Percentiles rank a stretch among this genome's conserved stretches.
These are phyloP conservation scores for Tylochromis polylepis DNA, from an alignment of 2,113 vertebrate genomes.

Conservation along the genomic window DNA sequence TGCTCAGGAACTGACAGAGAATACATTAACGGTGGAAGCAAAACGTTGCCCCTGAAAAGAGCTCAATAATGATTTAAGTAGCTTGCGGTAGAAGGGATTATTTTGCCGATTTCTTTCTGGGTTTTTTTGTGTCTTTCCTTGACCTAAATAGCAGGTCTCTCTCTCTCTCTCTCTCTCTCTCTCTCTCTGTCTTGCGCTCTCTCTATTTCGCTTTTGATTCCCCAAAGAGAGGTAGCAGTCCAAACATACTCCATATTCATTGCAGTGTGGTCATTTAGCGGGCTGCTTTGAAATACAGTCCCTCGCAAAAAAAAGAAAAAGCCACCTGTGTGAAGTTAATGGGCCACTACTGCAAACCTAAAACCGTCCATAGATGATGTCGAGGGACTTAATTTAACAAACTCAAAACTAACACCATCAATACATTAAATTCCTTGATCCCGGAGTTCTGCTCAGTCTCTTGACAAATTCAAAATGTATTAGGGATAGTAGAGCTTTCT, in stretches of 20 bases:
- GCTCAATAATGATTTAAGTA: constrained; percentile 52
- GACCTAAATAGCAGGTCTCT: constrained; percentile 32
- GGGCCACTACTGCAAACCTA: constrained; percentile 8
- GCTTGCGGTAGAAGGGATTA: constrained; percentile 37
- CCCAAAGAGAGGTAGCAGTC: constrained; percentile 9
- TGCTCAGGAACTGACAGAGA: constrained; percentile 35
- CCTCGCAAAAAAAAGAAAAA: background rate
- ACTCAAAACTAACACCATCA: constrained; percentile 54
- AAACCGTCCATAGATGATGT: constrained; percentile 23
- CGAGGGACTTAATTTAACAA: constrained; percentile 55
- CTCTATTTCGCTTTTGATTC: background rate
- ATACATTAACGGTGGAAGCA: constrained; percentile 46
- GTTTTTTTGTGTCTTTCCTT: constrained; percentile 16
- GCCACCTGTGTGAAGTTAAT: constrained; percentile 36
- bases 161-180: background rate
- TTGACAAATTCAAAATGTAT: constrained; percentile 45
- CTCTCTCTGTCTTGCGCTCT: background rate
- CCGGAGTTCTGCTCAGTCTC: constrained; percentile 35
- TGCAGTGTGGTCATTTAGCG: constrained; percentile 16
- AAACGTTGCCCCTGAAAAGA: constrained; percentile 30
- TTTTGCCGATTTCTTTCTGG: constrained; percentile 14
- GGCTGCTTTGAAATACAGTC: constrained; percentile 5
- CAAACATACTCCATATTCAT: constrained; percentile 23
- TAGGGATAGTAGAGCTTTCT: background rate
- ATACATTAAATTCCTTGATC: constrained; percentile 53